Percentiles rank a stretch among this genome's conserved stretches.
Conservation (phyloP, 35 echinoderm and acorn worm species). For the Ophiothrix spiculata region DNA sequence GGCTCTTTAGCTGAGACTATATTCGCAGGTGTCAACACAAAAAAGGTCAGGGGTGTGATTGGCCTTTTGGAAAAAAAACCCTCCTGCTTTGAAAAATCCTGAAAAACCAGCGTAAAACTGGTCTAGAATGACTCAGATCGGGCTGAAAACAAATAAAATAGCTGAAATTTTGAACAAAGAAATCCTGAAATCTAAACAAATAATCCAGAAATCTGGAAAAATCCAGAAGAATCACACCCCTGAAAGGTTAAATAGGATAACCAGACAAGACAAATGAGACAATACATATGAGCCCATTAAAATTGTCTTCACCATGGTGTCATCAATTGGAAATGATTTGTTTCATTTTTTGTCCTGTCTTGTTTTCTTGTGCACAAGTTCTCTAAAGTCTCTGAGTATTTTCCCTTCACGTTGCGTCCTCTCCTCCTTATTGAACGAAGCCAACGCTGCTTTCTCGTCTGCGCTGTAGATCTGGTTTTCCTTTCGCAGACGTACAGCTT, state of each 20-base stretch:
- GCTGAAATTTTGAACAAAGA: too few relatives aligned
- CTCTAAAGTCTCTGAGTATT: slow-evolving; percentile 90
- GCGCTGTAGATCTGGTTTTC: slow-evolving; percentile 99
- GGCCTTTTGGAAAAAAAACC: too few relatives aligned
- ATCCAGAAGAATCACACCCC: too few relatives aligned
- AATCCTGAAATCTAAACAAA: not conserved
- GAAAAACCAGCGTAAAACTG: too few relatives aligned
- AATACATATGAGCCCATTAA: not conserved
- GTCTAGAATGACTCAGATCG: too few relatives aligned
- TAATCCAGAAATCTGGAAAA: not conserved
- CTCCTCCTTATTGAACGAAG: slow-evolving; percentile 95
- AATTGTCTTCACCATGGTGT: not conserved
- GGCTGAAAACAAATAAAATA: too few relatives aligned
- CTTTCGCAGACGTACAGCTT: slow-evolving; percentile 98
- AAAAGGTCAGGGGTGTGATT: too few relatives aligned
- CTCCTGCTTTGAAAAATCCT: too few relatives aligned
- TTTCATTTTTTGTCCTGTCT: slow-evolving; percentile 36
- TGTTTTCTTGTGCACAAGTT: slow-evolving; percentile 86
- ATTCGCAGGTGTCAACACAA: too few relatives aligned
- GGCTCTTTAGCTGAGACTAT: too few relatives aligned
- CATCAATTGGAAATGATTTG: not conserved
- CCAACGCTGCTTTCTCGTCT: slow-evolving; percentile 92
- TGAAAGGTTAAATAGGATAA: too few relatives aligned
- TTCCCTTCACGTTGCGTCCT: slow-evolving; percentile 77
- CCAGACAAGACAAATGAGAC: too few relatives aligned